Evolutionary conservation across 2,113 vertebrate species (phyloP).

Genomic region (Eulemur macaco): DNA sequence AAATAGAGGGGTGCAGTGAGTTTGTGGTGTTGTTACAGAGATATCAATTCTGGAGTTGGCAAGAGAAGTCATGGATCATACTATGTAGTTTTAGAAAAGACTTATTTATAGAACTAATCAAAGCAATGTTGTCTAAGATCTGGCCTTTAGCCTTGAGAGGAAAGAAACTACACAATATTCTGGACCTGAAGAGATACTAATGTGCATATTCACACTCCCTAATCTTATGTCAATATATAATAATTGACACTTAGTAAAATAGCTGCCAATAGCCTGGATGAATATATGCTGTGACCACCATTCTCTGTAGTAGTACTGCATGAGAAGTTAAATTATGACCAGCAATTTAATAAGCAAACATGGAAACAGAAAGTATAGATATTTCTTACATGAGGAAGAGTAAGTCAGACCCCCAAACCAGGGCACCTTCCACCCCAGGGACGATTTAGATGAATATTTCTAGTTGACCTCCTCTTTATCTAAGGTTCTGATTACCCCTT

Average conservation of each 20-base stretch:
- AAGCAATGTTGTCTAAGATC: background rate
- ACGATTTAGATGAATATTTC: background rate
- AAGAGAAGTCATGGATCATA: background rate
- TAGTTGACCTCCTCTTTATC: background rate
- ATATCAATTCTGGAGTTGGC: background rate
- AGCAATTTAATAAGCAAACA: background rate
- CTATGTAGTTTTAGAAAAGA: background rate
- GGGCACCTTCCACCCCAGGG: rapidly evolving
- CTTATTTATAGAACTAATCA: background rate
- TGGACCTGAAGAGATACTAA: background rate
- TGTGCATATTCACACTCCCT: background rate
- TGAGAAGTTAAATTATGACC: background rate
- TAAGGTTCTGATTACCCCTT: background rate
- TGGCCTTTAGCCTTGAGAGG: background rate
- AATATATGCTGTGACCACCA: background rate
- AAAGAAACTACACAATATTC: background rate
- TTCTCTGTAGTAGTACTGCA: background rate
- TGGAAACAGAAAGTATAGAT: background rate
- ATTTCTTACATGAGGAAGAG: background rate
- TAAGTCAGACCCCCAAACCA: background rate
- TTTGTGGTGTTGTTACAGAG: background rate
- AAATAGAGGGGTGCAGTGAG: rapidly evolving
- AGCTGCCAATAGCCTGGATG: background rate
- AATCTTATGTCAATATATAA: background rate
- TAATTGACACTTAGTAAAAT: background rate